Evolutionary conservation across 2,113 vertebrate genomes (phyloP).

Genomic region (Nerophis lumbriciformis): DNA sequence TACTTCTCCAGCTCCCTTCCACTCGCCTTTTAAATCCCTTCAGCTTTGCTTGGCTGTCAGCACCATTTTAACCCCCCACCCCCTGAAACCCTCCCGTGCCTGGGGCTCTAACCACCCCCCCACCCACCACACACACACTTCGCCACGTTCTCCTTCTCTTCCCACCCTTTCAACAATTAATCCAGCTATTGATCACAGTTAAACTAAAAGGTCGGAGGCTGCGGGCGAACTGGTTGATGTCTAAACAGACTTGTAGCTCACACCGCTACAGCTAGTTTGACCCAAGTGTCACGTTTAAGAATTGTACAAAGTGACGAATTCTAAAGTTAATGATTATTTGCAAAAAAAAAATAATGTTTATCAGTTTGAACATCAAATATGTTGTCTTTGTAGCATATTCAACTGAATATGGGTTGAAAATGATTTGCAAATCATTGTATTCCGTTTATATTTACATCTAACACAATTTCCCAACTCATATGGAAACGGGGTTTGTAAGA

Average conservation of each 20-base stretch:
- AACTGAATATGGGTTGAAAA: no score
- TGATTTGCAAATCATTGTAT: no score
- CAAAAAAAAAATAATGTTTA: no score
- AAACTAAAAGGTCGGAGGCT: constrained; percentile 54
- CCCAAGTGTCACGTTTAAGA: no score
- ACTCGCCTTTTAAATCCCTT: constrained; percentile 72
- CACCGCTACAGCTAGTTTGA: neutral
- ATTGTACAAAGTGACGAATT: no score
- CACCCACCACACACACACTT: constrained; percentile 6
- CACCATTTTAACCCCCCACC: constrained; percentile 66
- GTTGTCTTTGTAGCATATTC: no score
- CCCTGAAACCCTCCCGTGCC: constrained; percentile 65
- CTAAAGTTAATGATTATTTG: no score
- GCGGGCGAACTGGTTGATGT: constrained; percentile 40
- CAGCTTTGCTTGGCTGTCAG: constrained; percentile 71
- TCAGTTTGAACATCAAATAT: no score
- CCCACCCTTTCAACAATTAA: constrained; percentile 67
- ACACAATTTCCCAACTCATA: no score
- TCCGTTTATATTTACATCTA: no score
- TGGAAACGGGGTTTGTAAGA: no score
- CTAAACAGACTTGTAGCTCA: constrained; percentile 34
- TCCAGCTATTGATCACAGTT: constrained; percentile 75
- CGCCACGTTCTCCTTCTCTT: constrained; percentile 32
- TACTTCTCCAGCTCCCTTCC: constrained; percentile 43
- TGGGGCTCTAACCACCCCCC: constrained; percentile 53